A percentile compares a stretch with the other conserved stretches of the same genome.
Evolutionary conservation across 30 jellyfish, hydroid and myxozoan genomes (phyloP).

Genomic region (Hydractinia echinata): DNA sequence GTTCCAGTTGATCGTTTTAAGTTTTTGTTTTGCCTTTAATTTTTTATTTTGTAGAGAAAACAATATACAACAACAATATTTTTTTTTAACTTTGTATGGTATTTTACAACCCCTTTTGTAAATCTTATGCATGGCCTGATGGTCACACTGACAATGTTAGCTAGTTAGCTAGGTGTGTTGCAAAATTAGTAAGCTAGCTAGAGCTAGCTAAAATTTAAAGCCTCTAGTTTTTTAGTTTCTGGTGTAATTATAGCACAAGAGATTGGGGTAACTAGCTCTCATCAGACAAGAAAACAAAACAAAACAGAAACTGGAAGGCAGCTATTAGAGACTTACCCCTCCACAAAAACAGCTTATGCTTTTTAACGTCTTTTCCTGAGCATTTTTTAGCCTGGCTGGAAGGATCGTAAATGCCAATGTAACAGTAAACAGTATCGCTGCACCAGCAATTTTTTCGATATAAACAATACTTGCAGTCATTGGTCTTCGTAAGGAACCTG

Average conservation of each 20-base stretch:
- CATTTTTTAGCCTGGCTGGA: not conserved
- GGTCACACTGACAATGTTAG: too few species aligned
- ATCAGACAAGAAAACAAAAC: not conserved
- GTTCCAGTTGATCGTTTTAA: too few species aligned
- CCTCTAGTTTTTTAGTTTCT: too few species aligned
- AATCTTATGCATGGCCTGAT: too few species aligned
- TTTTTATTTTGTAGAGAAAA: too few species aligned
- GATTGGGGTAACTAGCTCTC: not conserved
- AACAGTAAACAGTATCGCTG: not conserved
- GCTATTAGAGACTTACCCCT: not conserved
- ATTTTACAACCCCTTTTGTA: too few species aligned
- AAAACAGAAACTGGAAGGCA: not conserved
- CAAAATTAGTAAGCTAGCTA: not conserved
- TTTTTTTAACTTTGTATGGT: too few species aligned
- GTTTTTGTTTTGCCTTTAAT: too few species aligned
- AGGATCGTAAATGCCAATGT: not conserved
- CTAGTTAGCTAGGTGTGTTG: too few species aligned
- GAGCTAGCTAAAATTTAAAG: too few species aligned
- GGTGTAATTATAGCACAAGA: not conserved
- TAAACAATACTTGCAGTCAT: too few species aligned
- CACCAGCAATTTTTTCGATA: not conserved
- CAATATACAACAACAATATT: too few species aligned
- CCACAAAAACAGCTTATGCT: conserved; percentile 10
- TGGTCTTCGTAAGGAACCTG: not conserved
- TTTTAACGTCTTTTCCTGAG: not conserved